These are phyloP conservation scores for Scylla paramamosain DNA, from an alignment of 1,140 invertebrate genomes.

Conservation along the genomic window DNA sequence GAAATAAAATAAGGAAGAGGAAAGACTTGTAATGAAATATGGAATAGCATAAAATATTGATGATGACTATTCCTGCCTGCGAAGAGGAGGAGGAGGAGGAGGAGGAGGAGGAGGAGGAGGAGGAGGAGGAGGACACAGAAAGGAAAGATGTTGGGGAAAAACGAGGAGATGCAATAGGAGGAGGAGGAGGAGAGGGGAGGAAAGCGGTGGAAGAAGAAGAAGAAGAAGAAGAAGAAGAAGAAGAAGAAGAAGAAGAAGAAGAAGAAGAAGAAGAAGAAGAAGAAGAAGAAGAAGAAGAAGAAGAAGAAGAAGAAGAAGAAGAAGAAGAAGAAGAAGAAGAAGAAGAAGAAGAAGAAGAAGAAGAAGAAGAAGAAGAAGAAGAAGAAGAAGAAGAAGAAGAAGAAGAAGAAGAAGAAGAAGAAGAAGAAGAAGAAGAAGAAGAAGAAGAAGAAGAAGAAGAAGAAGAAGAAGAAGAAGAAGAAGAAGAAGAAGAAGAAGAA, in stretches of 20 bases:
- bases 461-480: neutral
- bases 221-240: neutral
- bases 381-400: conserved; percentile 1
- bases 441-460: neutral
- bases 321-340: neutral
- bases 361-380: neutral
- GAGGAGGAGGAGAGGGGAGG: no score
- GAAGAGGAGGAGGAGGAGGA: no score
- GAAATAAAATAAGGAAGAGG: no score
- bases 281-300: neutral
- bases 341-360: neutral
- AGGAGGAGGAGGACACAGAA: no score
- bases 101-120: no score
- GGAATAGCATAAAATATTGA: no score
- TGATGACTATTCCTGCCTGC: no score
- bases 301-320: no score
- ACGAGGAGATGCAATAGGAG: no score
- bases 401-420: conserved; percentile 26
- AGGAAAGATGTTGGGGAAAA: no score
- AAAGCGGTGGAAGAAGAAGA: neutral
- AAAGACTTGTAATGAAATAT: no score
- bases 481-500: neutral
- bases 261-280: conserved; percentile 27
- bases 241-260: neutral
- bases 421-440: no score